Base-by-base conservation (phyloP, 1,140 invertebrate species). In the Cecropterus lyciades region DNA sequence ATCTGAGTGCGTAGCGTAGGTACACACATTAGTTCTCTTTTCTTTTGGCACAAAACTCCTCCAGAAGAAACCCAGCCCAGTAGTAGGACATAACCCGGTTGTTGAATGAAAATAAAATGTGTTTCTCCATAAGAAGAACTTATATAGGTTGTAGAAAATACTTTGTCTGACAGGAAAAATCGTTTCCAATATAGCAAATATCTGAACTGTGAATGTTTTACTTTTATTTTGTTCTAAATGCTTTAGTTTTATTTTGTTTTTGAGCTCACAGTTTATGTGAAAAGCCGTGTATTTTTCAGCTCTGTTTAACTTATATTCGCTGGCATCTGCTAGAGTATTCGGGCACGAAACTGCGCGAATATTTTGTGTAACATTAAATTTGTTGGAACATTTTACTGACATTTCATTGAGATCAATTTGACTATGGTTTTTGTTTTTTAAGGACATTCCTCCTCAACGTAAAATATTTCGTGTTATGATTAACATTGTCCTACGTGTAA, bases 281-380 rank as follows among this genome's bases (percentile, higher is more conserved):
- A n/a, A 37, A 51, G 46, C 59, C 11, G 13, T 42, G 20, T 63
- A 51, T 51, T 49, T 63, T 63, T 63, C 59, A 51, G 13, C 30
- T 51, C 46, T 20, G 48, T 51, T 63, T 40, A 51, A 33, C 59
- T 49, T 37, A 6, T 15, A 63, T 63, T 40, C 48, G 20, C 33
- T 51, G 14, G 27, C 45, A 48, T 27, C 24, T 33, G 11, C 30
- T 46, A 15, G 46, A 51, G 17, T 14, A 40, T 62, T 40, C 33
- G 37, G n/a, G 15, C n/a, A 40, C 48, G 13, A 63, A 42, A 42
- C 40, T 15, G 60, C 37, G 49, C 33, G 37, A 49, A 37, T 49
- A 40, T 20, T 37, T 62, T 49, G 24, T 46, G 16, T 37, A 60
- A 46, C 42, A 45, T 9, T 20, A 62, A 20, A 13, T 27, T 27